Evolutionary conservation across 2,113 vertebrate species (phyloP), one percentile per base, ranked within the genome.

Genomic region (Gobio gobio): DNA sequence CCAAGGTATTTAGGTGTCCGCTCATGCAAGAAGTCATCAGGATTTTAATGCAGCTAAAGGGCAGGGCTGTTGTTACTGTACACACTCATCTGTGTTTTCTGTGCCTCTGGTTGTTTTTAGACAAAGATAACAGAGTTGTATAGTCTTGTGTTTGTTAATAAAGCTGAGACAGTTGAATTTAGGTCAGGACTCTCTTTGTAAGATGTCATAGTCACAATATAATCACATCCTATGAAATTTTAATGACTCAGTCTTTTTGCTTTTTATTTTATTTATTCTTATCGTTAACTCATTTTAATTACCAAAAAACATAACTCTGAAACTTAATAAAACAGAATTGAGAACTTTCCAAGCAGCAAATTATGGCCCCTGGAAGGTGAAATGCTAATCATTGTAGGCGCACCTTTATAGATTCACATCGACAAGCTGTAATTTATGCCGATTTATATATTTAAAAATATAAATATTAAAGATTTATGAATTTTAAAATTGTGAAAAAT

Each of bases 21-120:
- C 16, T 61, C 22, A 45, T 49, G 59, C 58, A 45, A 64, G 13
- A 45, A 80, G 58, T 79, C 40, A 26, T 81, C 61, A 66, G 45
- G 78, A 66, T 66, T 81, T 49, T 49, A 81, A 81, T 51, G 61
- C 16, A 22, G 61, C 43, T 49, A 29, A 33, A 81, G 77, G 58
- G 40, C 58, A 47, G 36, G 58, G 61, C 18, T 81, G 61, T 81
- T 81, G 59, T 49, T 66, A 66, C 43, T 81, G 22, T 33, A 81
- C 61, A 66, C 78, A 66, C 16, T 3, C 58, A 45, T 49, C 49
- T 20, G 74, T 54, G 47, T 74, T 16, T 74, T 74, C 43, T 47
- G 26, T 76, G n/a, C 36, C 58, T 63, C 56, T 45, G 22, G 56
- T 14, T 51, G 43, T 49, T 68, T 7, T 51, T 49, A 68, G 45